Evolutionary conservation across 2,797 vertebrate genomes (phyloP).

Genomic region (Eurystomus glaucurus): DNA sequence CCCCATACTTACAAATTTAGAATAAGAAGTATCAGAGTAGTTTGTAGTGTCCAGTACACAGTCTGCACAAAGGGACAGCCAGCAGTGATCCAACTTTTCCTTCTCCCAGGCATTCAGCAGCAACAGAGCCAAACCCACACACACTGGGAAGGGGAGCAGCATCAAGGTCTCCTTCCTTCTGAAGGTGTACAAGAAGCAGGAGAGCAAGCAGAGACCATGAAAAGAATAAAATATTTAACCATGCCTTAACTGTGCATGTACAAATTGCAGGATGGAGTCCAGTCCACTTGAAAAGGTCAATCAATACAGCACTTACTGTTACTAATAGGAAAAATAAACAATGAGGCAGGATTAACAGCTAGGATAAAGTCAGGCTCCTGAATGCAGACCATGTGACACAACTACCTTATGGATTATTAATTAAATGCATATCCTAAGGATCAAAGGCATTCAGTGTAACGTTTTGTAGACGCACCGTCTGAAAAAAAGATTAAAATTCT

Average conservation of each 20-base stretch:
- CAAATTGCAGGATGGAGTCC: neutral
- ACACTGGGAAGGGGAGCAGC: neutral
- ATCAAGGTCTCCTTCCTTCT: neutral
- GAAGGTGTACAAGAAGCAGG: accelerated
- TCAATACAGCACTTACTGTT: neutral
- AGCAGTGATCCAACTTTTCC: neutral
- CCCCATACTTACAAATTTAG: neutral
- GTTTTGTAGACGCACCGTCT: neutral
- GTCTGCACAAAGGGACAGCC: neutral
- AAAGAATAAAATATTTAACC: neutral
- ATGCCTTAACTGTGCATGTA: neutral
- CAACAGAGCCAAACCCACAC: neutral
- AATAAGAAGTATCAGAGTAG: neutral
- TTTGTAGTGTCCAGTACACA: neutral
- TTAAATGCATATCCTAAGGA: neutral
- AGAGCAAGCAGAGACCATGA: neutral
- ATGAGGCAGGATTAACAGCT: neutral
- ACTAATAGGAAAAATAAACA: neutral
- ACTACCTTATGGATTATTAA: neutral
- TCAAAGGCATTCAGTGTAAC: neutral
- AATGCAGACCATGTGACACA: neutral
- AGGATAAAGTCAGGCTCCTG: neutral
- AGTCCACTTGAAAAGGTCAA: neutral
- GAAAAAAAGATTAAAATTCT: neutral
- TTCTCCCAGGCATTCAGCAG: neutral